These are phyloP conservation scores for Athetis lepigone DNA, from an alignment of 2,888 invertebrate species.

Conservation along the genomic window DNA sequence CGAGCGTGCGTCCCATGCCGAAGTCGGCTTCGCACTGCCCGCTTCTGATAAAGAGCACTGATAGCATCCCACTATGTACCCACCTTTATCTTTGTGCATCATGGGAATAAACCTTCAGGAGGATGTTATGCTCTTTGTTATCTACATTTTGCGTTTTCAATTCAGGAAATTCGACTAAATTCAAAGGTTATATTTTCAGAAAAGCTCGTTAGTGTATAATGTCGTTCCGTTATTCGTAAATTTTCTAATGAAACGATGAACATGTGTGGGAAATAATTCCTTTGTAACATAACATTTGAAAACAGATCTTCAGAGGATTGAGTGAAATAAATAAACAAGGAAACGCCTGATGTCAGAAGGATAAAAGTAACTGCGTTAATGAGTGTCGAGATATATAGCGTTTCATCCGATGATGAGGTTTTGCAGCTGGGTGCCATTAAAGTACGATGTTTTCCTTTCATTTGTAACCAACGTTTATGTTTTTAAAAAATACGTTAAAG, in stretches of 20 bases:
- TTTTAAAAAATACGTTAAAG: conserved; percentile 23
- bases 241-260: conserved; percentile 4
- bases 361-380: conserved; percentile 59
- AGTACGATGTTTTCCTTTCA: conserved; percentile 15
- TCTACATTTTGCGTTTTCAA: conserved; percentile 34
- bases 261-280: background rate
- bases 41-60: conserved; percentile 60
- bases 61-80: conserved; percentile 54
- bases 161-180: conserved; percentile 40
- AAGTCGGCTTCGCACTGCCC: conserved; percentile 66
- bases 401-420: conserved; percentile 62
- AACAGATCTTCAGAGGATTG: conserved; percentile 5
- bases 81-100: conserved; percentile 38
- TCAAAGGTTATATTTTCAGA: conserved; percentile 2
- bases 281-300: conserved; percentile 14
- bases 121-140: conserved; percentile 33
- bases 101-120: conserved; percentile 35
- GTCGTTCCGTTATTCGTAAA: background rate
- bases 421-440: conserved; percentile 56
- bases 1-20: conserved; percentile 71
- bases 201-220: background rate
- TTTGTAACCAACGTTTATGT: conserved; percentile 7
- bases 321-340: conserved; percentile 21
- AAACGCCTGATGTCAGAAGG: conserved; percentile 21
- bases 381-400: conserved; percentile 59